Conservation (phyloP, 1,140 invertebrate species). For the Temnothorax nylanderi region DNA sequence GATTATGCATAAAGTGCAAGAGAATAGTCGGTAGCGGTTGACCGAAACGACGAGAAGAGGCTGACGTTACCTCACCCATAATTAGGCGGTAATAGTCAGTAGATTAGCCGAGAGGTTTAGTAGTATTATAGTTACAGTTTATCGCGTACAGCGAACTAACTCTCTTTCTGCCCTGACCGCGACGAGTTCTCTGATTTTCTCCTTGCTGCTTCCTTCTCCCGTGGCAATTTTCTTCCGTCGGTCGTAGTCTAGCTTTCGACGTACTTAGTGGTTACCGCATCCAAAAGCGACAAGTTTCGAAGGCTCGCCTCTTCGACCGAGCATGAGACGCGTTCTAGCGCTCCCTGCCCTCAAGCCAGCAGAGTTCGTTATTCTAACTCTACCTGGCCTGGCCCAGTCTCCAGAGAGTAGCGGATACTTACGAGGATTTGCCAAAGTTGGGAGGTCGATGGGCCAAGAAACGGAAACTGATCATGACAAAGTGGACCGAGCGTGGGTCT, state of each 20-base stretch:
- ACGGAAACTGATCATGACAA: constrained; percentile 78
- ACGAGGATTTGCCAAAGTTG: constrained; percentile 75
- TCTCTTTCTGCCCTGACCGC: constrained; percentile 28
- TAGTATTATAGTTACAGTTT: constrained; percentile 72
- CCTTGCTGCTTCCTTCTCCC: neutral
- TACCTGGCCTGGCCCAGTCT: constrained; percentile 57
- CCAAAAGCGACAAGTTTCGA: constrained; percentile 73
- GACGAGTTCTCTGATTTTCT: constrained; percentile 24
- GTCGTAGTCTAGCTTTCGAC: constrained; percentile 58
- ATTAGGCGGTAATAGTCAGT: constrained; percentile 77
- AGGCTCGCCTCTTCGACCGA: constrained; percentile 52
- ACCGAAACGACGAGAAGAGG: constrained; percentile 20
- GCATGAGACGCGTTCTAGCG: constrained; percentile 55
- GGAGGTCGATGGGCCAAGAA: constrained; percentile 70
- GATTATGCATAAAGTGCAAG: constrained; percentile 1
- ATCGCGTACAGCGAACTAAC: constrained; percentile 73
- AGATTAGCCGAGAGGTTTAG: constrained; percentile 62
- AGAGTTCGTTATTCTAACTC: constrained; percentile 76
- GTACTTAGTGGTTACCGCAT: constrained; percentile 73
- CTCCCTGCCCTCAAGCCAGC: constrained; percentile 29
- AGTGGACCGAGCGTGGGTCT: constrained; percentile 57
- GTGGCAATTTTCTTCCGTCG: constrained; percentile 42
- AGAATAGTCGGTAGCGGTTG: constrained; percentile 19
- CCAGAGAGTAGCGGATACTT: constrained; percentile 69
- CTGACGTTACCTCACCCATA: constrained; percentile 67